Conservation (phyloP, 2,797 vertebrate species). For the Crocodylus rhombifer region DNA sequence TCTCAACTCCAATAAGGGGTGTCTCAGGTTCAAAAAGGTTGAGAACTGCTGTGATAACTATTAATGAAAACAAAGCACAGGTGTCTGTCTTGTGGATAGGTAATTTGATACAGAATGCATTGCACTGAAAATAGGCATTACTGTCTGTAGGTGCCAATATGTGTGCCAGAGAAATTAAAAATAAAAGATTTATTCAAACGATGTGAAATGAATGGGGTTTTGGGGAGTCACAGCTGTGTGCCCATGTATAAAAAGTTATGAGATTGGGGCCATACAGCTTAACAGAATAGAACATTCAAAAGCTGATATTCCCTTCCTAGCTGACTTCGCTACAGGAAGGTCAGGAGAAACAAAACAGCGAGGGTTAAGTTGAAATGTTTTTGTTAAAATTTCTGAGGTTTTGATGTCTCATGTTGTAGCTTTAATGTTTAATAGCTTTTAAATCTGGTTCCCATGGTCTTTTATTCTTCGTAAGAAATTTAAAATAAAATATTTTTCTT, state of each 20-base stretch:
- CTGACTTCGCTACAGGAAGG: slow-evolving; percentile 21
- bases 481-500: slow-evolving; percentile 59
- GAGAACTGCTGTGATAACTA: no score
- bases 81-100: not conserved
- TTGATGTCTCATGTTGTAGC: slow-evolving; percentile 33
- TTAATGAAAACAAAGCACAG: not conserved
- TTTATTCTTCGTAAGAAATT: slow-evolving; percentile 42
- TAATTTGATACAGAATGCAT: no score
- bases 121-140: not conserved
- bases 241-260: not conserved
- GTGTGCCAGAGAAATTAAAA: not conserved
- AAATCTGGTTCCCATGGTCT: slow-evolving; percentile 20
- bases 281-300: slow-evolving; percentile 34
- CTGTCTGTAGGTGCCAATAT: not conserved
- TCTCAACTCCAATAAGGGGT: no score
- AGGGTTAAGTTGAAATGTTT: not conserved
- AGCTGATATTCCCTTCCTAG: not conserved
- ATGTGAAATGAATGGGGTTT: slow-evolving; percentile 6
- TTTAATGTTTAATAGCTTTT: slow-evolving; percentile 43
- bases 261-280: not conserved
- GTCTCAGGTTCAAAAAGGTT: no score
- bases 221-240: not conserved
- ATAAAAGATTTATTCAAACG: slow-evolving; percentile 20
- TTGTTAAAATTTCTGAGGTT: slow-evolving; percentile 25
- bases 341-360: not conserved